Base-by-base conservation (phyloP, 2,888 invertebrate genomes). In the Cheilosia pagana region DNA sequence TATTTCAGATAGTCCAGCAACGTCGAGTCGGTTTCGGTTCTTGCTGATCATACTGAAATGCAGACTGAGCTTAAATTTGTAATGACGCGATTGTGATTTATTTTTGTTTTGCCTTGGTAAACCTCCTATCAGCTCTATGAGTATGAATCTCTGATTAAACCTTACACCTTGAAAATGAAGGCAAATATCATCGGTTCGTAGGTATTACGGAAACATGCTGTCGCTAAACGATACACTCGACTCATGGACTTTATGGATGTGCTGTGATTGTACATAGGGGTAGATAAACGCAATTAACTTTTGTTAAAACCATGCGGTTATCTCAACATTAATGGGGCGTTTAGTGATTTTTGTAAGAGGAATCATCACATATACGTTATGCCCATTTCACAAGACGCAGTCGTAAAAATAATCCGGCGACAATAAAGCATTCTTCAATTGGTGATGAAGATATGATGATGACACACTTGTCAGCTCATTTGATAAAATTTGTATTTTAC, bases 191-290 rank as follows among this genome's bases (percentile, higher is more conserved):
- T 41, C 39, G 25, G 43, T 31, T 19, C 7, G 6, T 43, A 21
- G 4, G n/a, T 12, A 6, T n/a, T n/a, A 12, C 6, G 25, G 7
- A 53, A 55, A 48, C 19, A 10, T 48, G 16, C 50, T 50, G 21
- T 55, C 43, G 35, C n/a, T 59, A 55, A 23, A 65, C 1, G 28
- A 55, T 39, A 65, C 4, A 39, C 8, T 55, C 35, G 14, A 39
- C 8, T 55, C 35, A 19, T 55, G 31, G 31, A 45, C n/a, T 53
- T 67, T 21, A 31, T 55, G 45, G n/a, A 8, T 67, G 35, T 63
- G 52, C 23, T 45, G 19, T 28, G 43, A 55, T 50, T 68, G 28
- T 12, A n/a, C n/a, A n/a, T n/a, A 1, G 28, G 8, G 28, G 8
- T 2, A n/a, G n/a, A n/a, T 35, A 31, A 3, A 39, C 23, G 35